These are phyloP conservation scores for Poeciliopsis prolifica DNA, from an alignment of 2,113 vertebrate genomes.

Conservation along the genomic window DNA sequence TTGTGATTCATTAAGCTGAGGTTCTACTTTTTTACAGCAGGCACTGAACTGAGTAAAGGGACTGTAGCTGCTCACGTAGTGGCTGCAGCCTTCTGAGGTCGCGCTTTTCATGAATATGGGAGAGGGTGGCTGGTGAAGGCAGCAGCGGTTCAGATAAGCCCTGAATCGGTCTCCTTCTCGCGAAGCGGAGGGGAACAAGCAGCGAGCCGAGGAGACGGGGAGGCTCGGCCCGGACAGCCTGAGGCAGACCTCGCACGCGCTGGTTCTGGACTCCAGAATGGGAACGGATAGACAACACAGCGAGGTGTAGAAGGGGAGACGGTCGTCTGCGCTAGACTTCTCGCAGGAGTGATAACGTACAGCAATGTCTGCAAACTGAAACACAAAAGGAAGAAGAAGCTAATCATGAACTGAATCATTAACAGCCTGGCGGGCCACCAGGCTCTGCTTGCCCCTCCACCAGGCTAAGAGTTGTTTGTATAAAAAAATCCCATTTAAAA, in stretches of 20 bases:
- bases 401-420: not conserved
- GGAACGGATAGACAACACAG: slow-evolving; percentile 89
- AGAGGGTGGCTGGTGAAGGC: slow-evolving; percentile 70
- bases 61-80: slow-evolving; percentile 85
- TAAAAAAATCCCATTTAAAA: too few species aligned
- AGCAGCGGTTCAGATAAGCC: slow-evolving; percentile 82
- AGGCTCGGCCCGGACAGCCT: slow-evolving; percentile 60
- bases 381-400: slow-evolving; percentile 1
- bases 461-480: too few species aligned
- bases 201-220: slow-evolving; percentile 61
- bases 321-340: slow-evolving; percentile 9
- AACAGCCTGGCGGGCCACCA: too few species aligned
- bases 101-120: slow-evolving; percentile 53
- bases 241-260: slow-evolving; percentile 89
- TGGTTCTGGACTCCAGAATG: slow-evolving; percentile 79
- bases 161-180: slow-evolving; percentile 82
- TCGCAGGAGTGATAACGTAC: slow-evolving; percentile 90
- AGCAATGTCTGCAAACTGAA: slow-evolving; percentile 90
- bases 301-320: slow-evolving; percentile 20
- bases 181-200: slow-evolving; percentile 71
- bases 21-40: slow-evolving; percentile 86
- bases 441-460: too few species aligned
- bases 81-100: slow-evolving; percentile 79
- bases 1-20: slow-evolving; percentile 45
- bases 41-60: slow-evolving; percentile 88